Evolutionary conservation across 2,888 invertebrate species (phyloP).

Genomic region (Drosophila kuntzei): DNA sequence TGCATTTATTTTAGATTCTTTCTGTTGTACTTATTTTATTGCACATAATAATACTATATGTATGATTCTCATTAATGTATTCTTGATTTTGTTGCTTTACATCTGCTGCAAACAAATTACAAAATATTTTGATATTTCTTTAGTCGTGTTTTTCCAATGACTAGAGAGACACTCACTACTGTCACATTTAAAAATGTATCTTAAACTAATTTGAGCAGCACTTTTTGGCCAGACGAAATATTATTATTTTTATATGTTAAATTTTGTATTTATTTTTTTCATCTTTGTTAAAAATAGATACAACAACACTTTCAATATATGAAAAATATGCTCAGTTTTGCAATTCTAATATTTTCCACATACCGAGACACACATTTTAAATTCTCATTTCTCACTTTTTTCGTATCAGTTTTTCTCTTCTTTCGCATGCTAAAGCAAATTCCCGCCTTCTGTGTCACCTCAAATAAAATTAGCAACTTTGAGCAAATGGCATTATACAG

Average conservation of each 20-base stretch:
- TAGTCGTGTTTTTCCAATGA: conserved; percentile 52
- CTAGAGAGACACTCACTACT: conserved; percentile 78
- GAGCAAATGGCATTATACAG: conserved; percentile 75
- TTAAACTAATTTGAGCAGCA: conserved; percentile 79
- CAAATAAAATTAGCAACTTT: conserved; percentile 81
- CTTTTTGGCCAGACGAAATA: conserved; percentile 66
- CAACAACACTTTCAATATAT: conserved; percentile 49
- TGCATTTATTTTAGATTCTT: conserved; percentile 1
- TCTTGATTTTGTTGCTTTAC: conserved; percentile 25
- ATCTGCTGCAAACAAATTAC: conserved; percentile 57
- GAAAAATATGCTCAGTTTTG: conserved; percentile 63
- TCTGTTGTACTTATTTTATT: conserved; percentile 44
- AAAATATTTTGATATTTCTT: conserved; percentile 38
- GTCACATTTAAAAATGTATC: conserved; percentile 84
- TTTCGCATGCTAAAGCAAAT: conserved; percentile 40
- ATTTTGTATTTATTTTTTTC: conserved; percentile 28
- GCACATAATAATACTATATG: conserved; percentile 23
- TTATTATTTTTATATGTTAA: conserved; percentile 60
- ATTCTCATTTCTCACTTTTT: conserved; percentile 43
- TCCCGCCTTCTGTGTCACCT: conserved; percentile 82
- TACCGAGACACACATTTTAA: conserved; percentile 32
- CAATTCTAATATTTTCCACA: conserved; percentile 64
- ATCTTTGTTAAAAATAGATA: conserved; percentile 64
- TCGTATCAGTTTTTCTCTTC: conserved; percentile 1
- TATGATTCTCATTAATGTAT: conserved; percentile 30